Conservation (phyloP, 1,140 invertebrate species). For the Cherax quadricarinatus region DNA sequence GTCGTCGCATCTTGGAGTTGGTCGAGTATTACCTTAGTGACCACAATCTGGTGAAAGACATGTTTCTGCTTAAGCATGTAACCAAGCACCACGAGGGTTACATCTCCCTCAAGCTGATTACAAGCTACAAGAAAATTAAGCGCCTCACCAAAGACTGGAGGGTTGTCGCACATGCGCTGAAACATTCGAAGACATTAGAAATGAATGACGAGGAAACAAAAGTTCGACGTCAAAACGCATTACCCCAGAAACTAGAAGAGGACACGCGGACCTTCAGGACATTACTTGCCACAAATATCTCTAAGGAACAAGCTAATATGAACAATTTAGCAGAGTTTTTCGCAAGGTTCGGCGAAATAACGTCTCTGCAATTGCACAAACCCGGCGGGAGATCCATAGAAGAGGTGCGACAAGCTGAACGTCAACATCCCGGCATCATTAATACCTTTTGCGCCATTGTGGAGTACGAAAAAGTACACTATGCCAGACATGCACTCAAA, state of each 20-base stretch:
- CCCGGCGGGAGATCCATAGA: conserved; percentile 91
- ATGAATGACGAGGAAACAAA: conserved; percentile 94
- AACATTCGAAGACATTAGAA: conserved; percentile 87
- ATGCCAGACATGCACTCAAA: conserved; percentile 76
- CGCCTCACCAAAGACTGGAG: conserved; percentile 95
- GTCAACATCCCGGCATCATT: conserved; percentile 86
- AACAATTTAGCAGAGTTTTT: conserved; percentile 93
- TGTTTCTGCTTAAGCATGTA: conserved; percentile 95
- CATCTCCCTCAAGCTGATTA: conserved; percentile 94
- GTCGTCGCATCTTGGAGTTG: conserved; percentile 83
- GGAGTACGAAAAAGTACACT: conserved; percentile 86
- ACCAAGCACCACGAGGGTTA: conserved; percentile 95
- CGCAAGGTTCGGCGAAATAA: conserved; percentile 90
- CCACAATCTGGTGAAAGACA: conserved; percentile 95
- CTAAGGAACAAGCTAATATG: conserved; percentile 88
- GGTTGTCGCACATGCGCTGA: conserved; percentile 89
- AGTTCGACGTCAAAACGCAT: conserved; percentile 86
- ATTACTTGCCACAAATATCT: conserved; percentile 90
- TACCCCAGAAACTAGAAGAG: conserved; percentile 93
- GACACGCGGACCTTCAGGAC: conserved; percentile 86
- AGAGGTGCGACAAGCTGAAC: conserved; percentile 92
- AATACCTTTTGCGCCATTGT: conserved; percentile 90
- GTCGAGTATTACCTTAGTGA: conserved; percentile 97
- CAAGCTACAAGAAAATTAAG: conserved; percentile 94
- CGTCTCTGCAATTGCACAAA: conserved; percentile 88